Evolutionary conservation across 2,888 invertebrate genomes (phyloP), one percentile per base, ranked within the genome.

Genomic region (Rapana venosa): DNA sequence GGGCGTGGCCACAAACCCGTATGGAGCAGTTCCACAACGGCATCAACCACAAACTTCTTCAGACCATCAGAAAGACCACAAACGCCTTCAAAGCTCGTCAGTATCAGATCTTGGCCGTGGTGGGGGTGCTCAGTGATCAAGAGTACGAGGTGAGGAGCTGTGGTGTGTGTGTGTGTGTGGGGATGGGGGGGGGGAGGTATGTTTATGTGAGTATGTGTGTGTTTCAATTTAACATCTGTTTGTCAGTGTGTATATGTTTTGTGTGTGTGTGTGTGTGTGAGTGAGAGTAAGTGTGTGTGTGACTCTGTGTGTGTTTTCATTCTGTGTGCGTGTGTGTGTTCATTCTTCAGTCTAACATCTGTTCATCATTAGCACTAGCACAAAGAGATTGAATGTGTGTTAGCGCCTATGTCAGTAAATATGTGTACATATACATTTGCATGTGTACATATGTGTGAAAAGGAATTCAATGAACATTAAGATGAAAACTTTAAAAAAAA

Each of bases 41-140:
- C 90, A 97, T 97, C 95, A 96, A 97, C 56, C 96, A 97, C 58
- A 96, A 97, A 90, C 97, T 97, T 11, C 97, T 98, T 96, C 96
- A 97, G 91, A 96, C 97, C 79, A 97, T 98, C 92, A 97, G 98
- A 90, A 97, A 98, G 94, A 97, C 98, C 47, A 97, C 98, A 36
- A 96, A 97, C 15, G 97, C 98, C 0, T 97, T 98, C 97, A 97
- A 98, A 92, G 98, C 98, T 87, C 97, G 97, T 77, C 98, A 98
- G 96, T 98, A 98, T 96, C 98, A 98, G 96, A 97, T 98, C 94
- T 98, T 98, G 36, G 97, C 97, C 83, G 97, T 98, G 91, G 97
- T 97, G 91, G 98, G 98, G 1, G 97, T 98, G 95, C 97, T 97
- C 92, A 97, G 97, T 17, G 98, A 98, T 92, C 96, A 97, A 77